Conservation (phyloP, 2,113 vertebrate species). For the Puffinus mauretanicus region DNA sequence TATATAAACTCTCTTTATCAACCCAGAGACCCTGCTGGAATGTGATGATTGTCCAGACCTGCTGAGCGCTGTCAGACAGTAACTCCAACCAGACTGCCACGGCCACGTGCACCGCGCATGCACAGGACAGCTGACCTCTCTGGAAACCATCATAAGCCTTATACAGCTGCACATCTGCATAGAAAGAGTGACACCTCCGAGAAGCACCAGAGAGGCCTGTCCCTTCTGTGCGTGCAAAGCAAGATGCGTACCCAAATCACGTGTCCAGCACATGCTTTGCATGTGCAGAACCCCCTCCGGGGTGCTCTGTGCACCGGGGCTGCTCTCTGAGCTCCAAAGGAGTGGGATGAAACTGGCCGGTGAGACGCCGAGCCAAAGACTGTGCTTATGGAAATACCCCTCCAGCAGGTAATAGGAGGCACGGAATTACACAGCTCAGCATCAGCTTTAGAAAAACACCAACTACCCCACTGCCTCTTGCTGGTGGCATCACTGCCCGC, state of each 20-base stretch:
- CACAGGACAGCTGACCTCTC: neutral
- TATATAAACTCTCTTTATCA: neutral
- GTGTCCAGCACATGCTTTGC: neutral
- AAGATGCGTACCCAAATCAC: neutral
- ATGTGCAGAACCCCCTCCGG: fast-evolving
- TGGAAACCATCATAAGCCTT: neutral
- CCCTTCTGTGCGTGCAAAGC: neutral
- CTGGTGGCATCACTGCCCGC: neutral
- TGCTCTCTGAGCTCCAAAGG: neutral
- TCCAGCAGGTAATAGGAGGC: neutral
- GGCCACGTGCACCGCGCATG: neutral
- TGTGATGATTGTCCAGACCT: neutral
- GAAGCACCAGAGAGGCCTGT: neutral
- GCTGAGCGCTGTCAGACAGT: neutral
- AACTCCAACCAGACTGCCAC: neutral
- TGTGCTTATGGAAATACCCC: neutral
- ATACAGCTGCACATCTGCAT: neutral
- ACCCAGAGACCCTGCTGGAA: neutral
- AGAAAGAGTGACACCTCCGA: neutral
- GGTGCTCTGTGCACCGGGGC: neutral
- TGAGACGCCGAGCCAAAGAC: neutral
- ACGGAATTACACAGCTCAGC: neutral
- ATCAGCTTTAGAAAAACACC: neutral
- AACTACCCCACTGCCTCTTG: fast-evolving
- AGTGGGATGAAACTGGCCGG: neutral